These are phyloP conservation scores for Criorhina ranunculi DNA, from an alignment of 2,888 invertebrate genomes.

Conservation along the genomic window DNA sequence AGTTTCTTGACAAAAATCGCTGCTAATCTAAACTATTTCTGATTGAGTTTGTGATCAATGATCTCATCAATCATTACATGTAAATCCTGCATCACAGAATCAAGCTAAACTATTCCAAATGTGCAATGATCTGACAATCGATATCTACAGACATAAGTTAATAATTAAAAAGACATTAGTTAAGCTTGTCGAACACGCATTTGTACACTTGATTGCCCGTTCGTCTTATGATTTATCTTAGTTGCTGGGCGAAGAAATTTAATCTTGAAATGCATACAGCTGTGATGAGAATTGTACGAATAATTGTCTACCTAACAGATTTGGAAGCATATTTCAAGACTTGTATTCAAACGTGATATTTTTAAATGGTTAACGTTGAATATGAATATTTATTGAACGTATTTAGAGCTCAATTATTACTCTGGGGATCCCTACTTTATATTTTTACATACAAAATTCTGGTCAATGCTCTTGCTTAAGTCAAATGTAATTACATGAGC, in stretches of 20 bases:
- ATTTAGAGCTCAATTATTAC: too few relatives aligned
- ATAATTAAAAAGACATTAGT: not conserved
- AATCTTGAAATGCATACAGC: not conserved
- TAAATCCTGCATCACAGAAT: not conserved
- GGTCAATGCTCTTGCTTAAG: too few relatives aligned
- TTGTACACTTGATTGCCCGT: not conserved
- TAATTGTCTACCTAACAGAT: not conserved
- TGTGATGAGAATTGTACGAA: not conserved
- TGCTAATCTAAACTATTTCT: too few relatives aligned
- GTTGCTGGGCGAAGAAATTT: not conserved
- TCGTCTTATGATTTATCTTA: not conserved
- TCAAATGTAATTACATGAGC: too few relatives aligned
- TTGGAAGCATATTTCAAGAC: not conserved
- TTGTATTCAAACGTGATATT: not conserved
- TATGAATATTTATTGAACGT: too few relatives aligned
- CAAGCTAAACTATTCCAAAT: not conserved
- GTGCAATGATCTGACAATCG: slow-evolving; percentile 5
- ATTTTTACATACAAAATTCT: too few relatives aligned
- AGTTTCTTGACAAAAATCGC: too few relatives aligned
- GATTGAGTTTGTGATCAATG: not conserved
- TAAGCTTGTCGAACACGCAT: not conserved
- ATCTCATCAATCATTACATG: not conserved
- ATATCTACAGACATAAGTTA: slow-evolving; percentile 24
- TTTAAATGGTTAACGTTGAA: too few relatives aligned
- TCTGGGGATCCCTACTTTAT: too few relatives aligned